Conservation (phyloP, 2,797 vertebrate species). For the Apogon talboti region DNA sequence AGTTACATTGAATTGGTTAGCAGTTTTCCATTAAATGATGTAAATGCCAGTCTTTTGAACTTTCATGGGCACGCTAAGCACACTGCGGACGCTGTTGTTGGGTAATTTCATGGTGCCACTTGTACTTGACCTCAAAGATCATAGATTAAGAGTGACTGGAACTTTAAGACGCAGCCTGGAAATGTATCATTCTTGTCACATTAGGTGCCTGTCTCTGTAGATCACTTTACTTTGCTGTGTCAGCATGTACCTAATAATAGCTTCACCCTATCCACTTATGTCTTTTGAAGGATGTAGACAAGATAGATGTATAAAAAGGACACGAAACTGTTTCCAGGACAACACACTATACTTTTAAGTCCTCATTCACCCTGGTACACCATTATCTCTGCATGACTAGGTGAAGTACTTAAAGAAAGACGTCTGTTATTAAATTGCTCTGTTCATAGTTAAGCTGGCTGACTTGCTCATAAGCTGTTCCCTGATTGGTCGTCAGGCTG, state of each 20-base stretch:
- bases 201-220: constrained; percentile 58
- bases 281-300: constrained; percentile 43
- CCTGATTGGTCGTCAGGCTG: constrained; percentile 27
- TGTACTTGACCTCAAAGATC: not conserved
- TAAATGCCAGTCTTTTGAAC: constrained; percentile 4
- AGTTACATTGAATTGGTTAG: constrained; percentile 5
- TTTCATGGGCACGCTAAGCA: not conserved
- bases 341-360: constrained; percentile 40
- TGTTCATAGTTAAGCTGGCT: constrained; percentile 26
- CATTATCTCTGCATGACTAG: constrained; percentile 33
- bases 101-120: not conserved
- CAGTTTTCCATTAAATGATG: constrained; percentile 2
- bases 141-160: constrained; percentile 18
- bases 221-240: constrained; percentile 61
- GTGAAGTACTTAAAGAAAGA: constrained; percentile 18
- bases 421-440: constrained; percentile 21
- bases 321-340: constrained; percentile 51
- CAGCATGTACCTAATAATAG: constrained; percentile 74
- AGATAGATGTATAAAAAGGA: constrained; percentile 42
- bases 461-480: constrained; percentile 19
- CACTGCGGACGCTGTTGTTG: not conserved
- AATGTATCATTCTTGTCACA: constrained; percentile 65
- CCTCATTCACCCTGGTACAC: constrained; percentile 24
- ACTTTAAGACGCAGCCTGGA: constrained; percentile 56
- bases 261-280: constrained; percentile 39